Evolutionary conservation across 1,140 invertebrate species (phyloP).

Genomic region (Bathynomus jamesi): DNA sequence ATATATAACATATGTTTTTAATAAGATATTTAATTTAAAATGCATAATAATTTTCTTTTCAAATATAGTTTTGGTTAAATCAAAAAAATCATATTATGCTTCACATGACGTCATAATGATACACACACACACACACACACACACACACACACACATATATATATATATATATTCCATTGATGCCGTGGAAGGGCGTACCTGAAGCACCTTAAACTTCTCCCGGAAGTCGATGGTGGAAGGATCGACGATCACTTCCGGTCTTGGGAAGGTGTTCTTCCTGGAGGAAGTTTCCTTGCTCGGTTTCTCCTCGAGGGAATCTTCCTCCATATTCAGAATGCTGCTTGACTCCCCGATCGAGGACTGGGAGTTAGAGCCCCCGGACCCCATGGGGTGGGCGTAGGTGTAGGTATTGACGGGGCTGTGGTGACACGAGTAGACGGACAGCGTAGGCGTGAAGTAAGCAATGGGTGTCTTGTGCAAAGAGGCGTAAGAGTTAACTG

Average conservation of each 20-base stretch:
- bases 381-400: constrained; percentile 16
- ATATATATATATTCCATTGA: background rate
- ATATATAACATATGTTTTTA: too few species aligned
- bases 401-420: constrained; percentile 10
- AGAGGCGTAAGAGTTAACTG: constrained; percentile 30
- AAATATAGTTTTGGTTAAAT: too few species aligned
- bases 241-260: constrained; percentile 25
- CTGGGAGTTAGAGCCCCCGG: background rate
- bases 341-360: constrained; percentile 10
- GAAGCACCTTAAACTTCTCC: constrained; percentile 25
- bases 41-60: too few species aligned
- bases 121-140: too few species aligned
- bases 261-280: constrained; percentile 13
- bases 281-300: constrained; percentile 17
- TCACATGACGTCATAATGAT: too few species aligned
- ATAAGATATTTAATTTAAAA: too few species aligned
- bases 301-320: constrained; percentile 8
- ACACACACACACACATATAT: background rate
- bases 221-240: constrained; percentile 22
- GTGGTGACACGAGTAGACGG: constrained; percentile 11
- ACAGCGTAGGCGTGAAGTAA: constrained; percentile 11
- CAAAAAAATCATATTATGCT: too few species aligned
- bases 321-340: constrained; percentile 12
- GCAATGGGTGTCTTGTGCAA: constrained; percentile 24
- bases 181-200: constrained; percentile 17